phyloP scores from a whole-genome alignment of 2,888 invertebrate species.

The Encarsia formosa region DNA sequence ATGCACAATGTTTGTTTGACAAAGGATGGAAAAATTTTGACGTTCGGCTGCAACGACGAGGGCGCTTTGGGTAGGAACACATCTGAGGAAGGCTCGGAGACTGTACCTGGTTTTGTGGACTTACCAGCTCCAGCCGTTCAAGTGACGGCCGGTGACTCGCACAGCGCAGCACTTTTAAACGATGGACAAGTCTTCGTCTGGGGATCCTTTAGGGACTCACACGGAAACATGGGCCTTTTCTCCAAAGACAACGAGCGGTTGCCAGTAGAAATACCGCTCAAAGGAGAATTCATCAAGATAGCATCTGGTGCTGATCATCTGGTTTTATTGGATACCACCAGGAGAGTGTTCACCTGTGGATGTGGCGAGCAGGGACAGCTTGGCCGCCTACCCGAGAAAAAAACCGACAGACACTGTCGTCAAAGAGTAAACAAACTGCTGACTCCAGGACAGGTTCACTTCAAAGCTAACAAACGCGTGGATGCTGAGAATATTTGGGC shows the following conservation, averaged over 20 bases:
- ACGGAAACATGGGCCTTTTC: conserved; percentile 85
- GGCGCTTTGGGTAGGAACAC: conserved; percentile 88
- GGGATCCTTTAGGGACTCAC: conserved; percentile 92
- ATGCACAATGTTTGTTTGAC: conserved; percentile 90
- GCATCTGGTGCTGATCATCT: conserved; percentile 91
- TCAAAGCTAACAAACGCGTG: conserved; percentile 54
- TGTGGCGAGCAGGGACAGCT: conserved; percentile 94
- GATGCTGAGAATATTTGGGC: conserved; percentile 82
- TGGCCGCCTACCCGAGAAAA: conserved; percentile 76
- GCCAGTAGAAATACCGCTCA: conserved; percentile 62
- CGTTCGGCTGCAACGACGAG: conserved; percentile 97
- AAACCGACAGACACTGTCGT: conserved; percentile 59
- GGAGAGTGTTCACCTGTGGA: conserved; percentile 77
- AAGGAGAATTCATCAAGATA: conserved; percentile 68
- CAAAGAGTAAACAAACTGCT: conserved; percentile 59
- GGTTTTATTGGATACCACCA: conserved; percentile 68
- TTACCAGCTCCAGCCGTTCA: conserved; percentile 62
- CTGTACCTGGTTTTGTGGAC: conserved; percentile 63
- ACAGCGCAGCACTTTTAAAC: conserved; percentile 80
- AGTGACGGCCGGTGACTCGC: conserved; percentile 91
- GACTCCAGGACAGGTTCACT: conserved; percentile 58
- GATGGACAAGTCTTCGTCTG: conserved; percentile 87
- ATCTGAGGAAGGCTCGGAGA: conserved; percentile 73
- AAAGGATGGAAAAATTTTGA: conserved; percentile 74
- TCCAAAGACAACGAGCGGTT: conserved; percentile 58